Evolutionary conservation across 2,797 vertebrate species (phyloP).

Genomic region (Sphenopsis melanotis): DNA sequence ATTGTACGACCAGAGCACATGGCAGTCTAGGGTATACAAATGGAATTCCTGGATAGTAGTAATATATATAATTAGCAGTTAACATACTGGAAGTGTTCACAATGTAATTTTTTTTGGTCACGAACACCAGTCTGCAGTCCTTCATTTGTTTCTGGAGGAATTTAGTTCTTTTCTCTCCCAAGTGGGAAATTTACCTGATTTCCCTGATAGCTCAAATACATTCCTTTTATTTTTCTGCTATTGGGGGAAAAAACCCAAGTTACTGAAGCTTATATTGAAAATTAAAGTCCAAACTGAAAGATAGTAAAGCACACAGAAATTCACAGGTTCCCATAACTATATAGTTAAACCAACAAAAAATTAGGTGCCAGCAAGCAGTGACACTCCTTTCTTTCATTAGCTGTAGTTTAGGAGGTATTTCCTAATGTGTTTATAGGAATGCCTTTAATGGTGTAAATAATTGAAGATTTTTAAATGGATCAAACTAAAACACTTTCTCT

Average conservation of each 20-base stretch:
- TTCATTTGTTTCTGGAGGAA: neutral
- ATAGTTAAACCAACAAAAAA: neutral
- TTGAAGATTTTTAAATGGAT: neutral
- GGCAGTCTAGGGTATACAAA: neutral
- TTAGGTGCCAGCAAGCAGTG: neutral
- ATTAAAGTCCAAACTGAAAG: neutral
- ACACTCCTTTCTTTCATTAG: neutral
- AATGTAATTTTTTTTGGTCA: neutral
- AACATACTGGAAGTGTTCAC: neutral
- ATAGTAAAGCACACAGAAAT: neutral
- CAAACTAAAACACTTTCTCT: neutral
- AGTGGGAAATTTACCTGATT: neutral
- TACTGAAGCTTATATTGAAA: neutral
- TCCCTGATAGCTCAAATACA: neutral
- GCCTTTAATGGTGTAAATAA: neutral
- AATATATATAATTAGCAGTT: neutral
- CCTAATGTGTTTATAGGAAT: neutral
- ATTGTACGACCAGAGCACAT: neutral
- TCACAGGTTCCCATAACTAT: neutral
- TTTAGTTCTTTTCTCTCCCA: neutral
- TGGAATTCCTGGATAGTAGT: neutral
- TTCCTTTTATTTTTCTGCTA: neutral
- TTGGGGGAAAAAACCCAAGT: fast-evolving
- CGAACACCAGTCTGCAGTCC: neutral
- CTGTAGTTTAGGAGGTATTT: neutral